Evolutionary conservation across 2,113 vertebrate genomes (phyloP).

Genomic region (Nothobranchius kuhntae): DNA sequence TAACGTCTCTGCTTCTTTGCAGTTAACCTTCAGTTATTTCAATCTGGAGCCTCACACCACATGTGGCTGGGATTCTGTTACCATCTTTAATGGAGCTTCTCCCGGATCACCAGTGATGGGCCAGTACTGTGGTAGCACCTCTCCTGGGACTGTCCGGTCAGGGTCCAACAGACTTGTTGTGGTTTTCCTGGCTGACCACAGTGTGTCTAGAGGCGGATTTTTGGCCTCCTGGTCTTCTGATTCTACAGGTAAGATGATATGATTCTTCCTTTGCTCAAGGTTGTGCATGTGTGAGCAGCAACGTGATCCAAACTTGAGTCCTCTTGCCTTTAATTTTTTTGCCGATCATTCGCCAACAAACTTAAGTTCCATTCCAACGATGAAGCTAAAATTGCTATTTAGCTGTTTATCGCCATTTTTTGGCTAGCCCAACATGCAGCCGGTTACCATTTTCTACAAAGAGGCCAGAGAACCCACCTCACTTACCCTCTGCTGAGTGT

Average conservation of each 20-base stretch:
- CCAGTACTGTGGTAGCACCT: constrained; percentile 85
- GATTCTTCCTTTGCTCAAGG: too few relatives aligned
- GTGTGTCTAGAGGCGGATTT: constrained; percentile 83
- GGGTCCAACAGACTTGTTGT: constrained; percentile 87
- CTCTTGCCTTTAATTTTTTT: too few relatives aligned
- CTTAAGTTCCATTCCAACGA: too few relatives aligned
- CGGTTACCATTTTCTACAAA: too few relatives aligned
- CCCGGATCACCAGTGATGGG: constrained; percentile 88
- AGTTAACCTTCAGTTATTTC: constrained; percentile 91
- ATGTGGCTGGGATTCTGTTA: constrained; percentile 90
- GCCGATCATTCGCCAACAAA: too few relatives aligned
- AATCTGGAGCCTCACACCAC: constrained; percentile 80
- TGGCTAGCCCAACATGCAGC: too few relatives aligned
- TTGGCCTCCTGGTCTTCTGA: constrained; percentile 87
- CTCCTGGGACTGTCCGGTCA: constrained; percentile 84
- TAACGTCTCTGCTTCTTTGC: constrained; percentile 9
- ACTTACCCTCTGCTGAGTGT: too few relatives aligned
- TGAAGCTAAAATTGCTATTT: too few relatives aligned
- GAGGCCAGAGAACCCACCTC: too few relatives aligned
- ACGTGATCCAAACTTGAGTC: too few relatives aligned
- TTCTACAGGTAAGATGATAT: constrained; percentile 81
- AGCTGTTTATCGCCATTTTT: too few relatives aligned
- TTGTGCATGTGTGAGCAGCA: too few relatives aligned
- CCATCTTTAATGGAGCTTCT: constrained; percentile 89
- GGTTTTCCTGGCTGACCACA: constrained; percentile 87